Evolutionary conservation across 2,888 invertebrate species (phyloP), one percentile per base, ranked within the genome.

Genomic region (Cordilura impudica): DNA sequence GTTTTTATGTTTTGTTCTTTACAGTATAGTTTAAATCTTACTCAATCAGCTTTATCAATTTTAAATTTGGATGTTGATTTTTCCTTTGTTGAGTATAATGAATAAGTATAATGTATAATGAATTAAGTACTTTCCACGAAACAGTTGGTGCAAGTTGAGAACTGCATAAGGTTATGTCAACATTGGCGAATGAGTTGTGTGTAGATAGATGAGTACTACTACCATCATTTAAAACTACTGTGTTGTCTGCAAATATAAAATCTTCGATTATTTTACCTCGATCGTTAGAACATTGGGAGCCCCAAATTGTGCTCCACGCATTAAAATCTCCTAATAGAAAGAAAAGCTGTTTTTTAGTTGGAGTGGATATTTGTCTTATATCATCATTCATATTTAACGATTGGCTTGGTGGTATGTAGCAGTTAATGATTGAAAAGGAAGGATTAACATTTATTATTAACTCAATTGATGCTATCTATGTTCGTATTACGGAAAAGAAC

Each of bases 331-430:
- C 53, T 43, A 61, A 10, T 26, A 71, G 8, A 10, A 53, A 26
- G 12, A 51, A 53, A 2, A 43, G 45, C 18, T 47, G 47, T n/a
- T n/a, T n/a, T n/a, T 47, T 10, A 5, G 6, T 35, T 1, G 21
- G 12, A 23, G n/a, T n/a, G 2, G 6, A 5, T 19, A 31, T 49
- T 7, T 63, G 14, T 8, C 19, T 47, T 47, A 67, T 18, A n/a
- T 71, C n/a, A n/a, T n/a, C 21, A 5, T 5, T 19, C 7, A 7
- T 21, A 16, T 43, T 18, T 14, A 61, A 53, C 10, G 21, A 18
- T 43, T 54, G 63, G 5, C 53, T 35, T 8, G 71, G 45, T 1
- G 63, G 71, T 18, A 72, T 72, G 14, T 63, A 72, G 31, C 49
- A 70, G 8, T 60, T 63, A 10, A 72, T 63, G 14, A 72, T 23